Conservation (phyloP, 1,140 invertebrate species). For the Orussus abietinus region DNA sequence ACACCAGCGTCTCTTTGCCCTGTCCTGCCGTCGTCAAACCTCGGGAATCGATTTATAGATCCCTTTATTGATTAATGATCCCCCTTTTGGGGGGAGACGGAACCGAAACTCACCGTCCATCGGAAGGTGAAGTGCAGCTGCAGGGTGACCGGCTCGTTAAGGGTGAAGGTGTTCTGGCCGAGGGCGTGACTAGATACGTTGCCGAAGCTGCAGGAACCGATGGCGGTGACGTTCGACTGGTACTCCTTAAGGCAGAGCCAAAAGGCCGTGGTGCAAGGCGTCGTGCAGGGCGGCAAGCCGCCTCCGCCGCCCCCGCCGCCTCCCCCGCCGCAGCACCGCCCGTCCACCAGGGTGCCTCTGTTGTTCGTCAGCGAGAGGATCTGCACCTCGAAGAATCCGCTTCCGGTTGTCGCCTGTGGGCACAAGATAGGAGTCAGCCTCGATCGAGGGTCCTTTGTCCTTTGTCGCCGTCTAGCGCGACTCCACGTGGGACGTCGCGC, state of each 20-base stretch:
- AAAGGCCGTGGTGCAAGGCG: constrained; percentile 78
- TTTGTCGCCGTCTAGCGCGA: no score
- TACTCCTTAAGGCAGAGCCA: constrained; percentile 88
- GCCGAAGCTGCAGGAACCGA: constrained; percentile 84
- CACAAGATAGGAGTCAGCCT: constrained; percentile 22
- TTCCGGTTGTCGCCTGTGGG: constrained; percentile 65
- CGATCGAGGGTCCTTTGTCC: not conserved
- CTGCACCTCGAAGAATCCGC: constrained; percentile 88
- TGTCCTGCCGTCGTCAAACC: no score
- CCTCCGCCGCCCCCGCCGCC: constrained; percentile 41
- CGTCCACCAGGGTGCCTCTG: constrained; percentile 72
- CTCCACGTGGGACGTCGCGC: no score
- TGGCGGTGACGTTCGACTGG: constrained; percentile 76
- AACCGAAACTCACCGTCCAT: constrained; percentile 74
- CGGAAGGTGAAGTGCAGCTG: constrained; percentile 82
- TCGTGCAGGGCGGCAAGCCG: constrained; percentile 48
- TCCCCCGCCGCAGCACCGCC: constrained; percentile 74
- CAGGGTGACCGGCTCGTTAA: constrained; percentile 75
- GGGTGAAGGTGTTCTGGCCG: constrained; percentile 82
- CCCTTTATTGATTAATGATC: no score
- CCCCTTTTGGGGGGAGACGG: no score
- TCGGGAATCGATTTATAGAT: no score
- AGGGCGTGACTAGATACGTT: constrained; percentile 79
- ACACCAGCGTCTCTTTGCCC: no score
- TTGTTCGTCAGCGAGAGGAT: constrained; percentile 85